Evolutionary conservation across 2,797 vertebrate species (phyloP).

Genomic region (Sebastiscus albofasciatus): DNA sequence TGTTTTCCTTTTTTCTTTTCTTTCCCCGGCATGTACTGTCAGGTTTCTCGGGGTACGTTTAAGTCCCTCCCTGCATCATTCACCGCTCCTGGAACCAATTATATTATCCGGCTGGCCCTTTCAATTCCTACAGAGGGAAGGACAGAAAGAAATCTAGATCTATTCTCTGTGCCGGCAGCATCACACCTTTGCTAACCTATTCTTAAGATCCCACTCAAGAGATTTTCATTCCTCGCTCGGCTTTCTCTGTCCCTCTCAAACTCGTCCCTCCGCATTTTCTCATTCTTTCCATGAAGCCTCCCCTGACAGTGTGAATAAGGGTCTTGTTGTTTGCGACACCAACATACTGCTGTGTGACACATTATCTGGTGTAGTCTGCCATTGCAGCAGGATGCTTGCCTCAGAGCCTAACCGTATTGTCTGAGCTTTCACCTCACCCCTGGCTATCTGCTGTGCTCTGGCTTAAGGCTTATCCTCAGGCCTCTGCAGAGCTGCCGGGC

Average conservation of each 20-base stretch:
- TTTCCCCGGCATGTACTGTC: constrained; percentile 74
- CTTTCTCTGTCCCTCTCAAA: constrained; percentile 32
- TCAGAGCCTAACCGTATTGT: constrained; percentile 68
- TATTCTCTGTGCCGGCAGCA: constrained; percentile 61
- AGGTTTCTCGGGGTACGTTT: constrained; percentile 71
- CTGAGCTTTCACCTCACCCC: constrained; percentile 73
- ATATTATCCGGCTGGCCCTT: constrained; percentile 74
- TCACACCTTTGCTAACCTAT: constrained; percentile 75
- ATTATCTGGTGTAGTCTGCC: constrained; percentile 73
- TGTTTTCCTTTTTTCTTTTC: constrained; percentile 78
- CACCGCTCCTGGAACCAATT: constrained; percentile 81
- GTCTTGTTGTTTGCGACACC: constrained; percentile 71
- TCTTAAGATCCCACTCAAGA: constrained; percentile 64
- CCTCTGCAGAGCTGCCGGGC: constrained; percentile 70
- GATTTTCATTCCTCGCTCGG: constrained; percentile 56
- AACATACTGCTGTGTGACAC: constrained; percentile 71
- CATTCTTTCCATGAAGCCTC: constrained; percentile 61
- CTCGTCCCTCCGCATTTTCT: constrained; percentile 45
- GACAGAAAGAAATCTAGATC: constrained; percentile 61
- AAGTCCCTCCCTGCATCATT: constrained; percentile 75
- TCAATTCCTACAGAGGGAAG: constrained; percentile 62
- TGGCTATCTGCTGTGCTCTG: constrained; percentile 70
- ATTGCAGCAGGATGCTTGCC: constrained; percentile 72
- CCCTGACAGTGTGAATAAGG: constrained; percentile 66
- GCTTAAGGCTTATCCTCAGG: constrained; percentile 79